Evolutionary conservation across 1,140 invertebrate genomes (phyloP).

Genomic region (Drosophila subpulchrella): DNA sequence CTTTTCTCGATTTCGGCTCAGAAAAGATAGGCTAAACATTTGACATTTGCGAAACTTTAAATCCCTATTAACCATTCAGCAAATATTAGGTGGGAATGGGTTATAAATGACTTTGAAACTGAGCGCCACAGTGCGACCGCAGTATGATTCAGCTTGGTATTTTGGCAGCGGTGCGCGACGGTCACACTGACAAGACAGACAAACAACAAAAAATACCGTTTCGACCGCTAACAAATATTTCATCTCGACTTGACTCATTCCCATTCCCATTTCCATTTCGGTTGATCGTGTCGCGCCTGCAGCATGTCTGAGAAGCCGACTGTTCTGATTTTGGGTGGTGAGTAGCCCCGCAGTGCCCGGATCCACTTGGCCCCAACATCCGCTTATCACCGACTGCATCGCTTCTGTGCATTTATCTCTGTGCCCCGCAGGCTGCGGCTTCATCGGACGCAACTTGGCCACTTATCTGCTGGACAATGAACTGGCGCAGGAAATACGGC

Average conservation of each 20-base stretch:
- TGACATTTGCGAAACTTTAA: too few species aligned
- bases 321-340: conserved; percentile 82
- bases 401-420: conserved; percentile 5
- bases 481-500: conserved; percentile 89
- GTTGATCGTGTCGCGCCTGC: conserved; percentile 37
- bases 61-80: too few species aligned
- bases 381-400: conserved; percentile 39
- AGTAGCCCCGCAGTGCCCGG: conserved; percentile 32
- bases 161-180: neutral
- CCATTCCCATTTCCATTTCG: conserved; percentile 38
- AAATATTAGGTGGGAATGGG: too few species aligned
- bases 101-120: neutral
- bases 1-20: too few species aligned
- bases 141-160: neutral
- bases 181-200: conserved; percentile 12
- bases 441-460: conserved; percentile 95
- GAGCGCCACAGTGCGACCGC: conserved; percentile 1
- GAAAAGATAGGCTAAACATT: too few species aligned
- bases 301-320: conserved; percentile 82
- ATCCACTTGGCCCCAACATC: conserved; percentile 4
- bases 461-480: conserved; percentile 92
- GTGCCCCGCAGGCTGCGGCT: conserved; percentile 90
- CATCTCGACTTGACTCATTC: conserved; percentile 37
- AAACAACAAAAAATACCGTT: conserved; percentile 35
- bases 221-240: conserved; percentile 19